Conservation (phyloP, 2,797 vertebrate genomes). For the Typhlichthys subterraneus region DNA sequence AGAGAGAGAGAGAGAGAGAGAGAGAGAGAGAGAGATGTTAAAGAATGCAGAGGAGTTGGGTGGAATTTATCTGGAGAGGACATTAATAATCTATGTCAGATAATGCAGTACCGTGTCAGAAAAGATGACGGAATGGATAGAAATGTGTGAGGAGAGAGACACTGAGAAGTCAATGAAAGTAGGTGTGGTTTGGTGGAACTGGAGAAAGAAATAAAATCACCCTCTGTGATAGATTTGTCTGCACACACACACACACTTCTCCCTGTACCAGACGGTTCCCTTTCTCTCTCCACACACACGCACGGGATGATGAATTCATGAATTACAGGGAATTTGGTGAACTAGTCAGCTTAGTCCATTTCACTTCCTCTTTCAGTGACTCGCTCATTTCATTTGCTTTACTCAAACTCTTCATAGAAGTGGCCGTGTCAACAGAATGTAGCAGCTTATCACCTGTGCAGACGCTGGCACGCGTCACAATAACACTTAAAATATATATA, state of each 20-base stretch:
- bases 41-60: slow-evolving; percentile 34
- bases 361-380: too few relatives aligned
- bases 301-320: slow-evolving; percentile 64
- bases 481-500: too few relatives aligned
- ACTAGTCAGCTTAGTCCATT: too few relatives aligned
- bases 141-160: slow-evolving; percentile 13
- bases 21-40: slow-evolving; percentile 26
- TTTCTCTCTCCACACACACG: slow-evolving; percentile 15
- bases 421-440: not conserved
- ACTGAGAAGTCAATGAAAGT: slow-evolving; percentile 40
- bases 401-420: slow-evolving; percentile 21
- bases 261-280: slow-evolving; percentile 1
- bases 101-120: slow-evolving; percentile 56
- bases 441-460: not conserved
- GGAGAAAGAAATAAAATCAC: slow-evolving; percentile 63
- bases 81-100: slow-evolving; percentile 63
- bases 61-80: slow-evolving; percentile 23
- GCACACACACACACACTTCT: slow-evolving; percentile 17
- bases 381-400: too few relatives aligned
- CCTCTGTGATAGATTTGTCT: too few relatives aligned
- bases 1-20: too few relatives aligned
- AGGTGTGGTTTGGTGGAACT: slow-evolving; percentile 56
- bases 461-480: too few relatives aligned
- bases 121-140: slow-evolving; percentile 14
- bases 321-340: slow-evolving; percentile 49